Percentiles rank a stretch among this genome's conserved stretches.
These are phyloP conservation scores for Glaucidium brasilianum DNA, from an alignment of 2,113 vertebrate species.

Conservation along the genomic window DNA sequence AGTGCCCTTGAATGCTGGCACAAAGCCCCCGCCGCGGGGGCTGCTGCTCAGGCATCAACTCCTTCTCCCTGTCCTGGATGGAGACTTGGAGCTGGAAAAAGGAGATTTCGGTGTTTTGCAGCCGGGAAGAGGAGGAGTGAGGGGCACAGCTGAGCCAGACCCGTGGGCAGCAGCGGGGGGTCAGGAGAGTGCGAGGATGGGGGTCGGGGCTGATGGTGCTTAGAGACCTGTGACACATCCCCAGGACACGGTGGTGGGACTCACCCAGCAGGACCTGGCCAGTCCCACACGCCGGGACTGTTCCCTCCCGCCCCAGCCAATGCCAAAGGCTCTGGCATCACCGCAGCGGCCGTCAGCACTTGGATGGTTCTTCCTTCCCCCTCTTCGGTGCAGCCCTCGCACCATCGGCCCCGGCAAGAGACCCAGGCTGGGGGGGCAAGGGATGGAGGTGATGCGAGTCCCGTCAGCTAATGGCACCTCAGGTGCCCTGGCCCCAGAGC, in stretches of 20 bases:
- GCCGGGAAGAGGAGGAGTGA: rapidly evolving
- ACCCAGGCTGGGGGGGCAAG: too few relatives aligned
- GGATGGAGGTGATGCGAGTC: neutral
- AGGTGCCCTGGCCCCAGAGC: neutral
- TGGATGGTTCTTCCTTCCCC: rapidly evolving
- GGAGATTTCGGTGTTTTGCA: neutral
- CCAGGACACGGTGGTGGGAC: rapidly evolving
- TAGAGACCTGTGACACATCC: neutral
- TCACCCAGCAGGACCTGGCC: neutral
- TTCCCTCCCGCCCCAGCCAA: neutral
- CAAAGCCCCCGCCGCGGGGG: rapidly evolving
- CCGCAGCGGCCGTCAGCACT: rapidly evolving
- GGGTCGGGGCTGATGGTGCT: neutral
- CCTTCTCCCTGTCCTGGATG: neutral
- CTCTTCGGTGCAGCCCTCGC: rapidly evolving
- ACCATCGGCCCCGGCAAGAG: neutral
- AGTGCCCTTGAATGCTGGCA: neutral
- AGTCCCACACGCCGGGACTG: neutral
- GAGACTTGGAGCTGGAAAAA: neutral
- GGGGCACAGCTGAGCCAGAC: neutral
- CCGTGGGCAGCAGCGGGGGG: neutral
- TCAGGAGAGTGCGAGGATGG: neutral
- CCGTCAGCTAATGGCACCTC: neutral
- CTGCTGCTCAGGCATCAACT: neutral
- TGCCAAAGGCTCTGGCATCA: neutral